These are phyloP conservation scores for Peromyscus attwateri DNA, from an alignment of 2,797 vertebrate species.

Conservation along the genomic window DNA sequence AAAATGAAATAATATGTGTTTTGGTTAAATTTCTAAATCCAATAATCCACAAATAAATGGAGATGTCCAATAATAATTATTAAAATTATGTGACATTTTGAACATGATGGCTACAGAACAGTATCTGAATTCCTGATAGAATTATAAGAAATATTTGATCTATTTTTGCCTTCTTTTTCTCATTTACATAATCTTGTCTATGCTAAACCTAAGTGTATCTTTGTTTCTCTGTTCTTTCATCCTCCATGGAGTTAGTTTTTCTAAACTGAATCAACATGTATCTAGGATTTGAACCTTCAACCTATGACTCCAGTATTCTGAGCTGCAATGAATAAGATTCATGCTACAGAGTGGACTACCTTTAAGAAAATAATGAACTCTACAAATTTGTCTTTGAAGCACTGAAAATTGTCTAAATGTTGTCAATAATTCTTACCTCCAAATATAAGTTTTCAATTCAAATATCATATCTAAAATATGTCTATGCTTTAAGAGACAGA, in stretches of 20 bases:
- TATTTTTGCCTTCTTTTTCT: neutral
- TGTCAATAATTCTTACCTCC: neutral
- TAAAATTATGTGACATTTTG: constrained; percentile 6
- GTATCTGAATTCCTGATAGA: constrained; percentile 25
- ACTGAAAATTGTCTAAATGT: neutral
- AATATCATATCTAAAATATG: constrained; percentile 19
- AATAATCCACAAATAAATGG: neutral
- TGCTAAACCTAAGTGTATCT: neutral
- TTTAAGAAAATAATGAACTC: constrained; percentile 35
- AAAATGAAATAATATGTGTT: neutral
- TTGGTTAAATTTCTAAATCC: constrained; percentile 13
- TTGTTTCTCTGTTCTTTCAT: neutral
- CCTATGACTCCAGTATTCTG: neutral
- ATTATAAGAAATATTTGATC: constrained; percentile 17
- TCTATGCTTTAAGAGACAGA: constrained; percentile 31
- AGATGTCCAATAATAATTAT: neutral
- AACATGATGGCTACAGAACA: neutral
- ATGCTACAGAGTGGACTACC: neutral
- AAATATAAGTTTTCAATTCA: constrained; percentile 43
- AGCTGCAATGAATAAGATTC: constrained; percentile 31
- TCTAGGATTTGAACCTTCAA: neutral
- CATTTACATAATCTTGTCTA: constrained; percentile 12
- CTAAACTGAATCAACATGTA: neutral
- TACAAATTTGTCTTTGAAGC: constrained; percentile 1
- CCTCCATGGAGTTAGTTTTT: neutral